Base-by-base conservation (phyloP, 1,140 invertebrate genomes). In the Drosophila guanche region DNA sequence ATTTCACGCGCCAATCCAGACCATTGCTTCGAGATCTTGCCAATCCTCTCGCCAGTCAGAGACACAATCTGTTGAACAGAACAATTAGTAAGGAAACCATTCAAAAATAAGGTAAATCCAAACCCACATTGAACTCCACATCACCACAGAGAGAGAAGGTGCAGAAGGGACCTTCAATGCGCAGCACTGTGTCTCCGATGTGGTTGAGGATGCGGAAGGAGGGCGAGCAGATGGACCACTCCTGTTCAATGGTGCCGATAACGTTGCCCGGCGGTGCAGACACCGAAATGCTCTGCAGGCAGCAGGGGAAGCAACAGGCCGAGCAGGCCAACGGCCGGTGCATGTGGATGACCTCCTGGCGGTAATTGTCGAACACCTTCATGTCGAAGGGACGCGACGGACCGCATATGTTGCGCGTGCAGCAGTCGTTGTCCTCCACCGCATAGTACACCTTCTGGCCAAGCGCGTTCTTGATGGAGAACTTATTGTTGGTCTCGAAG, bases 401-500 rank as follows among this genome's bases (percentile, higher is more conserved):
- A 2, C 97, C 97, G 86, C 96, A 95, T 78, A 95, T 97, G 75
- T 95, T 95, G 76, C 97, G 92, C 3, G 94, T 95, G 65, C 95
- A 96, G 71, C 95, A 95, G 90, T 96, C 95, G 43, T 95, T 96
- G 58, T 97, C 95, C 93, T 98, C 97, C 5, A 94, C 94, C 20
- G 97, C 96, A 88, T 94, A 95, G 90, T 95, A 98, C 1, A 98
- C 93, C 86, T 95, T 96, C 90, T 97, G 96, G 1, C 97, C 95
- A 41, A 94, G 74, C 58, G 93, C 94, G 90, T 95, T 97, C 91
- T 95, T 96, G 16, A 97, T 93, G 5, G 94, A 94, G 91, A 96
- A 97, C 92, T 97, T 97, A 89, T 98, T 98, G 80, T 96, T 95
- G n/a, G 96, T 97, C 92, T 98, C 97, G 92, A 95, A 97, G n/a